These are phyloP conservation scores for Holotrichia oblita DNA, from an alignment of 1,140 invertebrate species.

Conservation along the genomic window DNA sequence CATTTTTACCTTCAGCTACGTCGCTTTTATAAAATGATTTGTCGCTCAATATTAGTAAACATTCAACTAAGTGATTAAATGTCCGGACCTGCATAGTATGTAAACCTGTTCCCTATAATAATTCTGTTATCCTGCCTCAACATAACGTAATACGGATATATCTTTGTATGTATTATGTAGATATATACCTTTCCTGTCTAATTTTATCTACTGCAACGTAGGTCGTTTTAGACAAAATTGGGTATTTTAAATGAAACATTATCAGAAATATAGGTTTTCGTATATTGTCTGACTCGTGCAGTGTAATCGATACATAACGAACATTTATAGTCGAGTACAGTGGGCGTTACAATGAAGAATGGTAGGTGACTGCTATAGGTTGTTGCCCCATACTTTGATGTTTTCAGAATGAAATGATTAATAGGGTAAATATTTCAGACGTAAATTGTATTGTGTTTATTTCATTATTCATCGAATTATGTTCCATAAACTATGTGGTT, in stretches of 20 bases:
- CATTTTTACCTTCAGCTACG: background rate
- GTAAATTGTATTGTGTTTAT: too few species aligned
- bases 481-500: too few species aligned
- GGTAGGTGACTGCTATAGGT: background rate
- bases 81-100: background rate
- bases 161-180: background rate
- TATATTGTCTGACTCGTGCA: background rate
- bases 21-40: background rate
- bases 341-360: background rate
- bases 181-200: background rate
- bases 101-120: background rate
- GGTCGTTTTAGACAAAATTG: background rate
- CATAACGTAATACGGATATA: too few species aligned
- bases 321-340: background rate
- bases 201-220: constrained; percentile 2
- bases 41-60: background rate
- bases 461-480: too few species aligned
- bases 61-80: background rate
- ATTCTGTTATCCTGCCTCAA: background rate
- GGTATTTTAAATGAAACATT: background rate
- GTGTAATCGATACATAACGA: background rate
- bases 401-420: background rate
- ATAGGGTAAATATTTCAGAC: too few species aligned
- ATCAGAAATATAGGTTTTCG: too few species aligned
- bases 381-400: background rate